phyloP scores from a whole-genome alignment of 2,113 vertebrate genomes.

The Nannobrachium achirus region DNA sequence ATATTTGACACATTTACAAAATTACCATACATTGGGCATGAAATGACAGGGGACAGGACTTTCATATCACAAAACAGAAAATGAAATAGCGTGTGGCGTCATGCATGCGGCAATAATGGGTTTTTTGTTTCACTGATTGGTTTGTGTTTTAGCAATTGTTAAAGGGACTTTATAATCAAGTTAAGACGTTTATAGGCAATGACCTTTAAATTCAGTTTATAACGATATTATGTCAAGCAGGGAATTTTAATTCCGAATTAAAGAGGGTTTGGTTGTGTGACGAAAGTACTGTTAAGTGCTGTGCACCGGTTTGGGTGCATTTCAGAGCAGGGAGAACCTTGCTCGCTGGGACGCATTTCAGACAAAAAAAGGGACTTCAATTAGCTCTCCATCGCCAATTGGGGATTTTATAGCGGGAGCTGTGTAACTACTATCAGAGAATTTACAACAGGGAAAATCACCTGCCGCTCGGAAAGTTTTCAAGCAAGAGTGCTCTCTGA shows the following conservation, averaged over 20 bases:
- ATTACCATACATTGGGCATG: slow-evolving; percentile 57
- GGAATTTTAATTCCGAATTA: slow-evolving; percentile 26
- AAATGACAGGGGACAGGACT: slow-evolving; percentile 59
- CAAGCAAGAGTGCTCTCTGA: slow-evolving; percentile 48
- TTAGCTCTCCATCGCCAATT: slow-evolving; percentile 54
- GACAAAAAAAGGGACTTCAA: slow-evolving; percentile 58
- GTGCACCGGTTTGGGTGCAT: slow-evolving; percentile 11
- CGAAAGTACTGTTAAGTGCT: slow-evolving; percentile 1
- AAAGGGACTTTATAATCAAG: slow-evolving; percentile 83
- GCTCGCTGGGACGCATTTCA: slow-evolving; percentile 23
- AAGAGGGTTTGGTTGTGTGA: slow-evolving; percentile 14
- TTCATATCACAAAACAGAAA: slow-evolving; percentile 68
- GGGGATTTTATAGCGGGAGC: slow-evolving; percentile 28
- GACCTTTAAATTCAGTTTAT: slow-evolving; percentile 78
- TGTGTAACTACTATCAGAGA: slow-evolving; percentile 46
- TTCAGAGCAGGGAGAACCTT: slow-evolving; percentile 33
- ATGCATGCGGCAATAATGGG: slow-evolving; percentile 77
- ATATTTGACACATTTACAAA: slow-evolving; percentile 48
- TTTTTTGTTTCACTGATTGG: slow-evolving; percentile 46
- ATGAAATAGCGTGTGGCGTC: slow-evolving; percentile 73
- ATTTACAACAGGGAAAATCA: slow-evolving; percentile 46
- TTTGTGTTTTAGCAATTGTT: slow-evolving; percentile 74
- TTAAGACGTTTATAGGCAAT: slow-evolving; percentile 75
- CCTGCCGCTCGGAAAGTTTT: slow-evolving; percentile 61
- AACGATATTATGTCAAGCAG: slow-evolving; percentile 64